Base-by-base conservation (phyloP, 2,888 invertebrate genomes). In the Eupithecia inturbata region DNA sequence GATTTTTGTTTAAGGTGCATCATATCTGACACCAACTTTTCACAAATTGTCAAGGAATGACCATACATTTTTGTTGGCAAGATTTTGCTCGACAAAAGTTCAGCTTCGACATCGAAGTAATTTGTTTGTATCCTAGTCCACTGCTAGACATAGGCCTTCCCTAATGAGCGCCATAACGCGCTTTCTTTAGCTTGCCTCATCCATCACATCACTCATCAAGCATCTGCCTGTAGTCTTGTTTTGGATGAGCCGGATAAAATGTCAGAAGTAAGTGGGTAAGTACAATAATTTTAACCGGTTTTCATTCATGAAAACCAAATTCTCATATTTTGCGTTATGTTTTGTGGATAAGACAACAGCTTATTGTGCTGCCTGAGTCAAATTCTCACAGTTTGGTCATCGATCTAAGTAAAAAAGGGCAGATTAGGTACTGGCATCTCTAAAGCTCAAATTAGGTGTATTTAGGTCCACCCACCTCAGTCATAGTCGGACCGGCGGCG, bases 341-440 rank as follows among this genome's bases (percentile, higher is more conserved):
- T 64, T n/a, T 36, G 26, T 66, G 62, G 26, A 22, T 66, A 45
- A 41, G 26, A 64, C 49, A 62, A 49, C 26, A 53, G n/a, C 4
- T 45, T 19, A 64, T 70, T 62, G 39, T 57, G 0, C 9, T 2
- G 33, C 28, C 22, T 73, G 67, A 26, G 71, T 39, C 28, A 49
- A 31, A 72, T 80, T 80, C 79, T 64, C 79, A 80, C 79, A 77
- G 72, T 74, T 75, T 76, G n/a, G n/a, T n/a, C n/a, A n/a, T n/a
- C n/a, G n/a, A n/a, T n/a, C n/a, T n/a, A n/a, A n/a, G n/a, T n/a
- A n/a, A n/a, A n/a, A n/a, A n/a, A n/a, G n/a, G n/a, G n/a, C n/a
- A n/a, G n/a, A n/a, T n/a, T n/a, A n/a, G n/a, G n/a, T n/a, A n/a
- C n/a, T n/a, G n/a, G n/a, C n/a, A n/a, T n/a, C n/a, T n/a, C n/a